These are phyloP conservation scores for Chironomus striatipennis DNA, from an alignment of 1,140 invertebrate species.

Conservation along the genomic window DNA sequence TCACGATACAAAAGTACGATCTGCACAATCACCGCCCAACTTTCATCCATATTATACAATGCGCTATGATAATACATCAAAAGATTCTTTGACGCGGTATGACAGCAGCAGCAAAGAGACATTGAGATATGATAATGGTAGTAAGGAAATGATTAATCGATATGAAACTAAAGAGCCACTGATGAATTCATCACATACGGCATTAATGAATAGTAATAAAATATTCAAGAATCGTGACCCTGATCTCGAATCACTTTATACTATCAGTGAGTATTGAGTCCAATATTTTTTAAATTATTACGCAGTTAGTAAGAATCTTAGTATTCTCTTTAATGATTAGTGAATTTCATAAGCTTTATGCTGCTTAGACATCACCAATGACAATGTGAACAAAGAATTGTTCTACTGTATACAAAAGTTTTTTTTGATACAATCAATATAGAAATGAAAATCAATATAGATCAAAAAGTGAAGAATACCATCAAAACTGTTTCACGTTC, in stretches of 20 bases:
- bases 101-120: background rate
- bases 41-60: background rate
- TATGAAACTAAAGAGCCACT: background rate
- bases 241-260: slow-evolving; percentile 18
- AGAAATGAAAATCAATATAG: background rate
- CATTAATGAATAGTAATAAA: slow-evolving; percentile 14
- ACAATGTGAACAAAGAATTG: too few species aligned
- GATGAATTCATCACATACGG: slow-evolving; percentile 2
- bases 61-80: background rate
- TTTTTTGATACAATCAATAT: too few species aligned
- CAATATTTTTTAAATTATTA: background rate
- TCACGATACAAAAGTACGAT: background rate
- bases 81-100: background rate
- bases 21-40: slow-evolving; percentile 5
- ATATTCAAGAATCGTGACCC: slow-evolving; percentile 19
- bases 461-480: too few species aligned
- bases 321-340: too few species aligned
- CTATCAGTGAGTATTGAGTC: background rate
- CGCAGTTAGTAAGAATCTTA: too few species aligned
- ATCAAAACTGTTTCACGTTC: too few species aligned
- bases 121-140: background rate
- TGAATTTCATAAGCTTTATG: too few species aligned
- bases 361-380: too few species aligned
- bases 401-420: too few species aligned
- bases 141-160: background rate